A percentile compares a stretch with the other conserved stretches of the same genome.
Conservation (phyloP, 2,113 vertebrate genomes). For the Phainopepla nitens region DNA sequence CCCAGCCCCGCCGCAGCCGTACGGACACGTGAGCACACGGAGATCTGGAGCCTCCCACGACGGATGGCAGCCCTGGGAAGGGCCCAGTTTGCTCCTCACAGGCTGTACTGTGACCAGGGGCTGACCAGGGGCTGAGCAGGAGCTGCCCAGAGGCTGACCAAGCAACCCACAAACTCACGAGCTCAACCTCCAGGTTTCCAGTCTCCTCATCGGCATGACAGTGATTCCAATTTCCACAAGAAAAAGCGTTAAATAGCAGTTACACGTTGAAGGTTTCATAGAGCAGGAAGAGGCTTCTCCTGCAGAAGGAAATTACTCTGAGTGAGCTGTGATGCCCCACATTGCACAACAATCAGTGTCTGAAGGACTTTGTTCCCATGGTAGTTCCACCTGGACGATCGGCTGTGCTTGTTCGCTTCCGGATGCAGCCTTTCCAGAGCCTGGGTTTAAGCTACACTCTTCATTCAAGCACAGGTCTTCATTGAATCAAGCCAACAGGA, state of each 20-base stretch:
- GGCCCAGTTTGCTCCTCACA: background rate
- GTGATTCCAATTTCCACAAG: slow-evolving; percentile 21
- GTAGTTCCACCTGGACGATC: slow-evolving; percentile 61
- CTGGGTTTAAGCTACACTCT: slow-evolving; percentile 91
- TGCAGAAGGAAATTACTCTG: background rate
- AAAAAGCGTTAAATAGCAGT: background rate
- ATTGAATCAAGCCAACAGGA: slow-evolving; percentile 39
- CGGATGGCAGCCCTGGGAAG: background rate
- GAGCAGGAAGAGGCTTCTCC: slow-evolving; percentile 16
- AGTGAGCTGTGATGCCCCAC: background rate
- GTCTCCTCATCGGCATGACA: background rate
- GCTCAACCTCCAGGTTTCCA: background rate
- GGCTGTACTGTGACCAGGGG: background rate
- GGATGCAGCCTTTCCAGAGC: slow-evolving; percentile 86
- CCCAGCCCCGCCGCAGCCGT: fast-evolving
- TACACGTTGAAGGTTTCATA: background rate
- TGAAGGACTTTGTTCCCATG: slow-evolving; percentile 35
- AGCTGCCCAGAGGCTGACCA: background rate
- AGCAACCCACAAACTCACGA: background rate
- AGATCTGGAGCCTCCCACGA: background rate
- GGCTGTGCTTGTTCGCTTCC: slow-evolving; percentile 81
- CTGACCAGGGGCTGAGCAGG: background rate
- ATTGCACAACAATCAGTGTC: background rate
- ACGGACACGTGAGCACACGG: fast-evolving
- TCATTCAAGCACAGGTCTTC: slow-evolving; percentile 89